Evolutionary conservation across 2,797 vertebrate species (phyloP).

Genomic region (Eulemur coronatus): DNA sequence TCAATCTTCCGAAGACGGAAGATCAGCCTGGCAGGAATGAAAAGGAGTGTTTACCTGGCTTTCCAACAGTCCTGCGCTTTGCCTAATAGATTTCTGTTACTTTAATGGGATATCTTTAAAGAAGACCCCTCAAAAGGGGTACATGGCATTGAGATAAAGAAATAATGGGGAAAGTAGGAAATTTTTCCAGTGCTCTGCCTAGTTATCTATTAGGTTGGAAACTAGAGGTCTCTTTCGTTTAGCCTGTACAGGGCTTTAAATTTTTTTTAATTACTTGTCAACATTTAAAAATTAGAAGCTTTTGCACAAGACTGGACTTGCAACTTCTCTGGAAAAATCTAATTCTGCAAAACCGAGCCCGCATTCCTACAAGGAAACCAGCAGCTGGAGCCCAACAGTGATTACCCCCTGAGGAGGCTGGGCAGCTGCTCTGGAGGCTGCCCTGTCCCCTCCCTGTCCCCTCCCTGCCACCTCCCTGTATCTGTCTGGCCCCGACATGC

Average conservation of each 20-base stretch:
- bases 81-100: not conserved
- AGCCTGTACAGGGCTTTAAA: not conserved
- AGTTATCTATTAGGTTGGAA: not conserved
- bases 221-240: conserved; percentile 1
- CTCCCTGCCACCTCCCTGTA: not conserved
- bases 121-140: not conserved
- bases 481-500: not conserved
- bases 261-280: not conserved
- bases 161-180: not conserved
- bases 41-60: not conserved
- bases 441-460: not conserved
- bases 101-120: not conserved
- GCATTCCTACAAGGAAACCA: not conserved
- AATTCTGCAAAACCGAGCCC: not conserved
- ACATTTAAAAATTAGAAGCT: conserved; percentile 3
- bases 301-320: not conserved
- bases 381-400: not conserved
- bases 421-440: not conserved
- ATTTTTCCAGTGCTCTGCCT: not conserved
- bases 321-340: conserved; percentile 24
- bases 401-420: not conserved
- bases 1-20: not conserved
- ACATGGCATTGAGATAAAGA: not conserved
- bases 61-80: not conserved
- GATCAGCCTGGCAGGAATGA: not conserved